Conservation (phyloP, 2,113 vertebrate genomes). For the mouse (Mus musculus) region DNA sequence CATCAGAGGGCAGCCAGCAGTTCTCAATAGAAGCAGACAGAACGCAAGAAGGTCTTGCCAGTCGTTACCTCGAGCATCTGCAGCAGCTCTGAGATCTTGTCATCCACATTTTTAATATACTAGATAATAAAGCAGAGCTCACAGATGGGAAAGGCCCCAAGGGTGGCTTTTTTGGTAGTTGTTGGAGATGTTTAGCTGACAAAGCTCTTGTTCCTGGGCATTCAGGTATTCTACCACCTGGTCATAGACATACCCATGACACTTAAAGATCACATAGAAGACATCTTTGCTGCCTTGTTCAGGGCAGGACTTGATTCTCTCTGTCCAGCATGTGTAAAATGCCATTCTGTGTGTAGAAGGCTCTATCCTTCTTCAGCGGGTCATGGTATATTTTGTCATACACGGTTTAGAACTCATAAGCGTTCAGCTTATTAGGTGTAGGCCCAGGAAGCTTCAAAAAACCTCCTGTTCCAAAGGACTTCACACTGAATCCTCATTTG, state of each 20-base stretch:
- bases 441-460: slow-evolving; percentile 95
- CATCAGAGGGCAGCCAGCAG: not conserved
- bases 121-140: slow-evolving; percentile 97
- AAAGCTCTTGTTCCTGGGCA: slow-evolving; percentile 92
- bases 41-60: slow-evolving; percentile 95
- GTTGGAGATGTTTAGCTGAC: slow-evolving; percentile 90
- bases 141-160: slow-evolving; percentile 95
- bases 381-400: slow-evolving; percentile 99
- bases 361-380: slow-evolving; percentile 97
- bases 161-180: slow-evolving; percentile 92
- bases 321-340: slow-evolving; percentile 98
- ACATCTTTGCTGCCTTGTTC: slow-evolving; percentile 96
- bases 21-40: slow-evolving; percentile 96
- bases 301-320: slow-evolving; percentile 94
- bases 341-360: slow-evolving; percentile 96
- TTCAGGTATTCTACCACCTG: slow-evolving; percentile 95
- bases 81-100: slow-evolving; percentile 96
- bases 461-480: slow-evolving; percentile 94
- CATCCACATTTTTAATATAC: slow-evolving; percentile 97
- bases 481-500: slow-evolving; percentile 94
- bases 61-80: slow-evolving; percentile 98
- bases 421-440: slow-evolving; percentile 96
- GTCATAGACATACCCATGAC: slow-evolving; percentile 97
- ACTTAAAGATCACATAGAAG: slow-evolving; percentile 97
- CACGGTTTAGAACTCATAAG: slow-evolving; percentile 98